Percentiles rank a stretch among this genome's conserved stretches.
Conservation (phyloP, 2,113 vertebrate species). For the Panthera uncia region DNA sequence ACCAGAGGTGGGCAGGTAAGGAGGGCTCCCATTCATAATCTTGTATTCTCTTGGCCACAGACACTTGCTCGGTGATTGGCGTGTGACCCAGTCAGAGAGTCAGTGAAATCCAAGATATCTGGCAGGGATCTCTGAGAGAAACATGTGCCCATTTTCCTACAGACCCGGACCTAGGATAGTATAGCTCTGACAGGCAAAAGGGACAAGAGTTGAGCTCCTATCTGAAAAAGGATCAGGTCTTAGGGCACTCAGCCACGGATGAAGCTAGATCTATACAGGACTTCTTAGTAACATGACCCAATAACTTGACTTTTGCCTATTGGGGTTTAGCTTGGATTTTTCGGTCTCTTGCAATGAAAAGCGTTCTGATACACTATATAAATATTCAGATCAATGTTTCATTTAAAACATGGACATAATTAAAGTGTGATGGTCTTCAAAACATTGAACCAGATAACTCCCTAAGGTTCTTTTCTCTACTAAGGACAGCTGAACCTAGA, state of each 20-base stretch:
- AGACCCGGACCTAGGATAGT: background rate
- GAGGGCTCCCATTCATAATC: background rate
- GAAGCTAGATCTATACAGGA: background rate
- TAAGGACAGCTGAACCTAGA: background rate
- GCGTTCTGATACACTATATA: background rate
- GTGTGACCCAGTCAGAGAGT: background rate
- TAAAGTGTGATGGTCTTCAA: background rate
- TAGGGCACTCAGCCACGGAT: background rate
- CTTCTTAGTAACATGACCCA: background rate
- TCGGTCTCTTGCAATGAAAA: background rate
- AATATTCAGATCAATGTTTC: background rate
- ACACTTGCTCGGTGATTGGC: background rate
- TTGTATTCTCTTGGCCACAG: background rate
- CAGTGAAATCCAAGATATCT: background rate
- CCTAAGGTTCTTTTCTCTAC: background rate
- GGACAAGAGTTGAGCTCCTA: background rate
- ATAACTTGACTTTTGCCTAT: background rate
- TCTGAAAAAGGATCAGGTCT: background rate
- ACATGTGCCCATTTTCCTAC: background rate
- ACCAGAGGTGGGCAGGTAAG: background rate
- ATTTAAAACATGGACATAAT: background rate
- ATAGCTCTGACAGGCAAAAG: background rate
- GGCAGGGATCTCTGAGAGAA: background rate
- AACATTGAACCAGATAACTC: background rate
- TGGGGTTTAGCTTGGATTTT: background rate